Evolutionary conservation across 1,140 invertebrate genomes (phyloP), one percentile per base, ranked within the genome.

Genomic region (Brachionus plicatilis): DNA sequence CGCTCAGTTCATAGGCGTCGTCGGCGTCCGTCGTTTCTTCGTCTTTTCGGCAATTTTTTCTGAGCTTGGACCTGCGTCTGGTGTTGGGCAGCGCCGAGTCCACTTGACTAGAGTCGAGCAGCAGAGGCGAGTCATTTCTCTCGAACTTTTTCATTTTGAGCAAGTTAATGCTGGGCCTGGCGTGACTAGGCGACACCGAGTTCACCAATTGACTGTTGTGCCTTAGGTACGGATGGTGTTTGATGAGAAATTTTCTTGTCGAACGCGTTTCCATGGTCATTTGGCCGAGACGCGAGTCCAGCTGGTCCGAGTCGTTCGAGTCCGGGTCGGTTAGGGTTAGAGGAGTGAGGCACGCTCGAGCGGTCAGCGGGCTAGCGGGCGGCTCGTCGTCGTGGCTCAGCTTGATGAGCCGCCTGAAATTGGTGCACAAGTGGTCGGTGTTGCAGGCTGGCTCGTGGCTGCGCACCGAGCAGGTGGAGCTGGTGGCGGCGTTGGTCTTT

Each of bases 181-280:
- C 14, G 45, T 72, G 68, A 7, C 68, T 72, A 72, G 68, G 68
- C 11, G 68, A 72, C 17, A 43, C 43, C 20, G 72, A 50, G 47
- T 76, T 47, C 43, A 50, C 12, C 43, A 76, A 53, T 50, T 47
- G 43, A 76, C 33, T 76, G n/a, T 76, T 76, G 43, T 82, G 27
- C 27, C 37, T 60, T 2, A 82, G 41, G 14, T 82, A 82, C 12
- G 79, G 79, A 82, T 82, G 79, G 29, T 82, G 79, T 82, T 82
- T 82, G 53, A 82, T 82, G 27, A 82, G 53, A 82, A 82, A 82
- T 68, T 82, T 82, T 65, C 79, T 43, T 29, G 79, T 82, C 41
- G 79, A 82, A 11, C 79, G 20, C 8, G 79, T 82, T 47, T 82
- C 79, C 79, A 82, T 82, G 7, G 20, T 24, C 20, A 82, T 82